A percentile compares a stretch with the other conserved stretches of the same genome.
These are phyloP conservation scores for Armadillidium nasatum DNA, from an alignment of 1,140 invertebrate genomes.

Conservation along the genomic window DNA sequence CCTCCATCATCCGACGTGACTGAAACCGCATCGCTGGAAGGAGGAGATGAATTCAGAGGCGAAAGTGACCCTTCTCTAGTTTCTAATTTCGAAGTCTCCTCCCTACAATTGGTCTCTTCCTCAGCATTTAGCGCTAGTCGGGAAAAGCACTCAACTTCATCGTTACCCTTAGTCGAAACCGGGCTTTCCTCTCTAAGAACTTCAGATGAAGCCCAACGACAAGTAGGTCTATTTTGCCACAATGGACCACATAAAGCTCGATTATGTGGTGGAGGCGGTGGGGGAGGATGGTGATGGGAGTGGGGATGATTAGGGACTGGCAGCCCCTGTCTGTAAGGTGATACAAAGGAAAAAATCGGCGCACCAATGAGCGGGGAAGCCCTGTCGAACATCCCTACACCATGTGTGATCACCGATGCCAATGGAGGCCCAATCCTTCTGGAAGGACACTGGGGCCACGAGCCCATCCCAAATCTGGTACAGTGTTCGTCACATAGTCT, in stretches of 20 bases:
- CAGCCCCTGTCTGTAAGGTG: neutral
- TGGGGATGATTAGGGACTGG: too few species aligned
- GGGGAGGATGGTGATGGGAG: too few species aligned
- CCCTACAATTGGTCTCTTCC: neutral
- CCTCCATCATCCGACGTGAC: neutral
- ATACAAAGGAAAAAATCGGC: neutral
- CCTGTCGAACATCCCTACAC: neutral
- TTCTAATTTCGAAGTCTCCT: neutral
- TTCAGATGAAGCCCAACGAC: too few species aligned
- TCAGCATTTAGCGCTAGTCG: neutral
- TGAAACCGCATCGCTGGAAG: neutral
- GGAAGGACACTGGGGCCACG: conserved; percentile 45
- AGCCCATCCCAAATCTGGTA: neutral
- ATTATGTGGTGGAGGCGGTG: neutral
- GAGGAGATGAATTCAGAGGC: neutral
- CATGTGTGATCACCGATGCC: neutral
- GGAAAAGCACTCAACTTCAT: neutral
- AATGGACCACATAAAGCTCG: neutral
- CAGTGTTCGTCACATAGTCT: conserved; percentile 23
- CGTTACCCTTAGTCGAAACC: neutral
- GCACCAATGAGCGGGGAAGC: neutral
- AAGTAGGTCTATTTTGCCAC: neutral
- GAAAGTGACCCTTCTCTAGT: neutral
- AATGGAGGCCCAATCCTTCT: conserved; percentile 50
- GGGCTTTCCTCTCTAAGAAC: neutral